Evolutionary conservation across 2,888 invertebrate species (phyloP).

Genomic region (Epistrophe grossulariae): DNA sequence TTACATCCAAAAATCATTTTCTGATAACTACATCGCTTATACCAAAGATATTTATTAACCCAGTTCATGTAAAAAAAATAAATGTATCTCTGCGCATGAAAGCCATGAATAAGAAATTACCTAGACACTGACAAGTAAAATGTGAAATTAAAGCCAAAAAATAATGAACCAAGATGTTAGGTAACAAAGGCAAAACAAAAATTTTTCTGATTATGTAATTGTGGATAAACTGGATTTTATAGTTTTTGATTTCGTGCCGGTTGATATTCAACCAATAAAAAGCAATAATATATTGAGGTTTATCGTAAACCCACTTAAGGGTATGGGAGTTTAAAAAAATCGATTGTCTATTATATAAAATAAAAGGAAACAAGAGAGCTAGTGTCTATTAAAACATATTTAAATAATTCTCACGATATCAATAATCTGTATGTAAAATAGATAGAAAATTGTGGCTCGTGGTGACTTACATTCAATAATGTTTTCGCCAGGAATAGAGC

Average conservation of each 20-base stretch:
- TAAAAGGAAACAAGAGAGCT: neutral
- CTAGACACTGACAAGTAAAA: neutral
- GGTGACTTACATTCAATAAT: too few relatives aligned
- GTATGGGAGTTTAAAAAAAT: neutral
- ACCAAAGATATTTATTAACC: neutral
- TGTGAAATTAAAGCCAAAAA: neutral
- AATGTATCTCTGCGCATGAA: neutral
- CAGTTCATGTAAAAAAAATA: neutral
- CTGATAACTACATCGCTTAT: neutral
- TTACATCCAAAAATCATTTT: neutral
- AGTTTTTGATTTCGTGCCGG: constrained; percentile 3
- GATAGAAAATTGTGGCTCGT: too few relatives aligned
- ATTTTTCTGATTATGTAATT: constrained; percentile 4
- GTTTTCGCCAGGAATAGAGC: too few relatives aligned
- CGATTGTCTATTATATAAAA: neutral
- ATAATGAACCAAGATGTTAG: constrained; percentile 34
- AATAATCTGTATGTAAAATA: too few relatives aligned
- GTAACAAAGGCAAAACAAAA: constrained; percentile 16
- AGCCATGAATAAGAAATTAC: constrained; percentile 6
- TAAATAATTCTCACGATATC: too few relatives aligned
- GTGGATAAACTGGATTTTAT: constrained; percentile 37
- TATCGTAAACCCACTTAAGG: neutral
- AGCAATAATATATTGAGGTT: neutral
- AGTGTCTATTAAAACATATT: too few relatives aligned
- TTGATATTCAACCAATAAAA: constrained; percentile 5